A percentile compares a stretch with the other conserved stretches of the same genome.
These are phyloP conservation scores for Trinorchestia longiramus DNA, from an alignment of 1,140 invertebrate genomes.

Conservation along the genomic window DNA sequence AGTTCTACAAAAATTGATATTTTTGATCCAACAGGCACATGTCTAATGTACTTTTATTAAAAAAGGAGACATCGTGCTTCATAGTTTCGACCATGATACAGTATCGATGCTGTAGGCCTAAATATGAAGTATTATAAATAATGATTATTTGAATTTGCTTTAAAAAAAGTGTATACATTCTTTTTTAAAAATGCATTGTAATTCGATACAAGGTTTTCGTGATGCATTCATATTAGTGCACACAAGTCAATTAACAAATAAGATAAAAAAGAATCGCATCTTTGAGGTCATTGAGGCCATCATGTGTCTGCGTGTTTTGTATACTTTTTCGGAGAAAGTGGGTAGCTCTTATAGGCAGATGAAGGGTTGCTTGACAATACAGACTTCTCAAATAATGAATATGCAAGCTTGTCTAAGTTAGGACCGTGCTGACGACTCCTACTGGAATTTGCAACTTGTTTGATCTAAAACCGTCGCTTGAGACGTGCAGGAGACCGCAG, in stretches of 20 bases:
- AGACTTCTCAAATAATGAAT: neutral
- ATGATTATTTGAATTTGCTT: neutral
- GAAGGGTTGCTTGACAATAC: neutral
- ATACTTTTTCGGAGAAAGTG: neutral
- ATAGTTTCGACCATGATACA: no score
- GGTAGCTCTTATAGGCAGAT: neutral
- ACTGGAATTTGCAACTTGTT: neutral
- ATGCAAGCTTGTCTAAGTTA: neutral
- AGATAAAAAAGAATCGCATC: neutral
- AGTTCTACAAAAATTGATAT: no score
- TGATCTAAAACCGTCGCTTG: neutral
- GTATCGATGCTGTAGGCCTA: no score
- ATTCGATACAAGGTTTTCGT: neutral
- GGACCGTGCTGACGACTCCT: neutral
- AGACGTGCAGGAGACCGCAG: neutral
- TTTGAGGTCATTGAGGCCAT: neutral
- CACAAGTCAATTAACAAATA: neutral
- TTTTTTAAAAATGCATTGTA: neutral
- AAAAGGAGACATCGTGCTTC: no score
- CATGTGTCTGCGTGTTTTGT: neutral
- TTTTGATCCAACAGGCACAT: no score
- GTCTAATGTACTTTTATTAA: no score
- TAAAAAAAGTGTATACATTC: neutral
- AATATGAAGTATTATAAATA: no score
- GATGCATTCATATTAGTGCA: neutral